Conservation (phyloP, 92 coral and sea anemone species). For the Hydrozoanthus gracilis region DNA sequence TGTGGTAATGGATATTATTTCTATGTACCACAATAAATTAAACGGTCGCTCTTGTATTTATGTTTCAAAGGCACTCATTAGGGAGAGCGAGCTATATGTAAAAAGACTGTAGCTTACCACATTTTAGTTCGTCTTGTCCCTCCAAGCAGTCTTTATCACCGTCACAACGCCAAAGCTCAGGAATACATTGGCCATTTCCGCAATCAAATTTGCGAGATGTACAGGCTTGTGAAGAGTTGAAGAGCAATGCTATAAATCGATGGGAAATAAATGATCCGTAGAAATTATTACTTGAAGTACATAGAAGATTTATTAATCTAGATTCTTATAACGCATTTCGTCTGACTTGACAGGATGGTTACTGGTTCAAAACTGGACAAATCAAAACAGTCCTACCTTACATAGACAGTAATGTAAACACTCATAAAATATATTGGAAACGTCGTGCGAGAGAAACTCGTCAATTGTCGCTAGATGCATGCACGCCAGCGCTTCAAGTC, state of each 20-base stretch:
- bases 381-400: constrained; percentile 1
- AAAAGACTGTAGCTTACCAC: constrained; percentile 27
- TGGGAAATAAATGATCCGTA: background rate
- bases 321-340: no score
- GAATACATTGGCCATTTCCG: constrained; percentile 48
- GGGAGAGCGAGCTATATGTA: background rate
- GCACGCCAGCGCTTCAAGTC: background rate
- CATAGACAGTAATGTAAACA: constrained; percentile 15
- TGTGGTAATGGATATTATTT: no score
- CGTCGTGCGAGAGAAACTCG: background rate
- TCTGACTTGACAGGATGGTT: constrained; percentile 3
- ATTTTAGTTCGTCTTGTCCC: constrained; percentile 30
- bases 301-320: no score
- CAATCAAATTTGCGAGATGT: constrained; percentile 26
- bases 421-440: background rate
- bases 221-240: constrained; percentile 17
- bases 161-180: constrained; percentile 35
- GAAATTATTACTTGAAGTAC: background rate
- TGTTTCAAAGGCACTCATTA: background rate
- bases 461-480: background rate
- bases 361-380: background rate
- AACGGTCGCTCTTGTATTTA: background rate
- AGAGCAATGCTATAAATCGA: background rate
- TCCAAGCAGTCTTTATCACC: constrained; percentile 42
- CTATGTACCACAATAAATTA: background rate